Base-by-base conservation (phyloP, 2,113 vertebrate genomes). In the Trematomus loennbergii region DNA sequence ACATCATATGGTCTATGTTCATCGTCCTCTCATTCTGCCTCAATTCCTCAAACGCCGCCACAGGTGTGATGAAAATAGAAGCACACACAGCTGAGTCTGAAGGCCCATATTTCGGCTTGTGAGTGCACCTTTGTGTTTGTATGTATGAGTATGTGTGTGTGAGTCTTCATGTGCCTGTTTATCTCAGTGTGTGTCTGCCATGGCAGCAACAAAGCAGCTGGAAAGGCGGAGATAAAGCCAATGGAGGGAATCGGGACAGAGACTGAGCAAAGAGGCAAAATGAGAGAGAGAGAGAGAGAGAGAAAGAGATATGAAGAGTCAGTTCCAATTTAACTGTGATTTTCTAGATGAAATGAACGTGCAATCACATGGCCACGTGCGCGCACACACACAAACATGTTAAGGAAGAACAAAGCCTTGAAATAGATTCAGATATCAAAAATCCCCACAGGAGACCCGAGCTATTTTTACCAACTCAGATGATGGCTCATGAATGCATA, bases 361-460 rank as follows among this genome's bases (percentile, higher is more conserved):
- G 59, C 16, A 29, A 64, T 71, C 64, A 65, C 78, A 76, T 43
- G 40, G 17, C 52, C 63, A 74, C 25, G n/a, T 59, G 57, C 63
- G 18, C 15, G 7, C 75, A 71, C 52, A 82, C 82, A 88, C 71
- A 83, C 12, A 72, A 40, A 89, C 71, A 75, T 59, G 54, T 78
- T 85, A 84, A 87, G 72, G 57, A 83, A 86, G 78, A 93, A 91
- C 87, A 91, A 91, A 87, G 86, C 79, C 85, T 88, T 79, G 79
- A 94, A 94, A 93, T 91, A 94, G 90, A 94, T 92, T 87, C 67
- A 74, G 83, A 89, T 89, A 91, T 93, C 79, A 88, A 80, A 40
- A 81, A 88, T 82, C 81, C 90, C 85, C 87, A 86, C 78, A 80
- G 86, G 92, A 94, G 88, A 86, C 78, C 55, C 57, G 63, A 66